A percentile compares a stretch with the other conserved stretches of the same genome.
These are phyloP conservation scores for Cariama cristata DNA, from an alignment of 2,113 vertebrate genomes.

Conservation along the genomic window DNA sequence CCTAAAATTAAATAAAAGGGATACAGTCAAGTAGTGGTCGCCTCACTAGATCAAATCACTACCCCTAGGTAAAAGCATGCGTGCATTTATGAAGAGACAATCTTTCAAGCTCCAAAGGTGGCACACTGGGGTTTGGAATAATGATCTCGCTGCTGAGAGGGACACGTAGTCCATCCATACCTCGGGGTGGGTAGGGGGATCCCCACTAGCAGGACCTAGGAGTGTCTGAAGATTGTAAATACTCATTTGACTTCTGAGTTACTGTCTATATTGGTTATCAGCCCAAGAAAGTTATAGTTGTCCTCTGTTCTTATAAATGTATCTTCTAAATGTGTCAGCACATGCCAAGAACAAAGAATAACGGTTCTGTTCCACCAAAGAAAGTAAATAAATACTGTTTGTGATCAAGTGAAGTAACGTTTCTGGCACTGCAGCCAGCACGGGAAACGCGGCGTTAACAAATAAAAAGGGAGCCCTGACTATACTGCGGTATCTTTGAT, in stretches of 20 bases:
- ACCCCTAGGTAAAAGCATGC: not conserved
- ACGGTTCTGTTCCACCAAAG: not conserved
- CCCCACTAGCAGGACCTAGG: not conserved
- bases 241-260: not conserved
- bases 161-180: not conserved
- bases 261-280: not conserved
- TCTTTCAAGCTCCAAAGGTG: not conserved
- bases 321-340: conserved; percentile 15
- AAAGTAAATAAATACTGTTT: conserved; percentile 27
- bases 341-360: not conserved
- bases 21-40: not conserved
- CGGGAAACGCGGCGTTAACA: not conserved
- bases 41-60: not conserved
- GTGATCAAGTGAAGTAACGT: not conserved
- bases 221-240: not conserved
- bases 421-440: not conserved
- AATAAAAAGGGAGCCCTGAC: not conserved
- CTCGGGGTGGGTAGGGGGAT: not conserved
- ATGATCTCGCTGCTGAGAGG: not conserved
- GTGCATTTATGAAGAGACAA: not conserved
- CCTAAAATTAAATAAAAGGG: not conserved
- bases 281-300: not conserved
- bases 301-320: not conserved
- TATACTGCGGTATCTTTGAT: not conserved
- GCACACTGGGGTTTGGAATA: not conserved